These are phyloP conservation scores for Choreutis nemorana DNA, from an alignment of 2,888 invertebrate genomes.

Conservation along the genomic window DNA sequence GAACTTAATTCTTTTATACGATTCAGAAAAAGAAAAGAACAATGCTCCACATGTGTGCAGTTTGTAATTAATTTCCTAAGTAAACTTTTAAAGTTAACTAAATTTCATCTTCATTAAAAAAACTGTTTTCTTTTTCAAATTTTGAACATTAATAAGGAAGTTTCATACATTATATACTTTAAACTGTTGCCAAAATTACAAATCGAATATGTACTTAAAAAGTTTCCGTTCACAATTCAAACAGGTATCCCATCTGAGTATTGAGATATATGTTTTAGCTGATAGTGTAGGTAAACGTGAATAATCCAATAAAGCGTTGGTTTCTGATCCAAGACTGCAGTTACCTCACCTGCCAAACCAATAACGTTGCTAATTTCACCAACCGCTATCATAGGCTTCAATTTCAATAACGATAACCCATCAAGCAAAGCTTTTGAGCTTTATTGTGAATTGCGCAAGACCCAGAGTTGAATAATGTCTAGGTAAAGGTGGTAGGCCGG, in stretches of 20 bases:
- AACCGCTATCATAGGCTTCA: constrained; percentile 10
- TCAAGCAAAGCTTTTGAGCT: not conserved
- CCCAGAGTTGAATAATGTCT: no score
- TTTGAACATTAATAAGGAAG: no score
- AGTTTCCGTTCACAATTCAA: not conserved
- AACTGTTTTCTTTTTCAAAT: no score
- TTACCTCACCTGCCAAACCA: constrained; percentile 17
- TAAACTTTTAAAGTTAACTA: no score
- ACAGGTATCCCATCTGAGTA: not conserved
- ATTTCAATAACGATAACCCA: constrained; percentile 10
- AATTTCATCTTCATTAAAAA: no score
- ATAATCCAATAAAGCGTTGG: constrained; percentile 28
- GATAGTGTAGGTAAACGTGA: constrained; percentile 13
- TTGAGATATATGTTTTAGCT: not conserved
- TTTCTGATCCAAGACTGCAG: constrained; percentile 19
- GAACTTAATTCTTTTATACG: no score
- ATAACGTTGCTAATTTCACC: constrained; percentile 15
- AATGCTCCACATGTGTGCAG: no score
- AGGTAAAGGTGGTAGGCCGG: no score
- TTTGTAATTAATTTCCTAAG: no score
- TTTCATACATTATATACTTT: not conserved
- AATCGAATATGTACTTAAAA: not conserved
- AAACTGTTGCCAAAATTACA: not conserved
- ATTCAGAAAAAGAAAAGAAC: no score
- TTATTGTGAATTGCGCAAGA: no score